Conservation (phyloP, 2,113 vertebrate species). For the Tautogolabrus adspersus region DNA sequence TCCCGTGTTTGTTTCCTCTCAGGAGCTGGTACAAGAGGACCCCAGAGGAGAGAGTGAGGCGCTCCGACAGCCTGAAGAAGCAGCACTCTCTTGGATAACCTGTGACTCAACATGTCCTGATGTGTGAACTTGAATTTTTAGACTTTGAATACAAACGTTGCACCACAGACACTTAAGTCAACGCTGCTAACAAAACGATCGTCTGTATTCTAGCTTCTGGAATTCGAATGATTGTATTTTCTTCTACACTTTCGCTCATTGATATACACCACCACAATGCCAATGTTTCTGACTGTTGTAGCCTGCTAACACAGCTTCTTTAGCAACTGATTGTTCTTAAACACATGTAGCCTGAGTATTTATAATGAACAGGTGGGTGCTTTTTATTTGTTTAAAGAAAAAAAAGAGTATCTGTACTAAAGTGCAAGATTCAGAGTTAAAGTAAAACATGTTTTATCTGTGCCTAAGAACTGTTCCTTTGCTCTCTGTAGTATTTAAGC, state of each 20-base stretch:
- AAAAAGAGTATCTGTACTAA: conserved; percentile 15
- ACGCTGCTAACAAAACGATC: conserved; percentile 46
- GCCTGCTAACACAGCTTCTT: background rate
- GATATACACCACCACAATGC: background rate
- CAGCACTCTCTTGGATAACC: conserved; percentile 81
- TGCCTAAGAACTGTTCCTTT: conserved; percentile 62
- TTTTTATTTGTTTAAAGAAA: too few relatives aligned
- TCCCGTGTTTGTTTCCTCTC: conserved; percentile 8
- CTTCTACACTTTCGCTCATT: conserved; percentile 3
- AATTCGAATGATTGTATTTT: conserved; percentile 49
- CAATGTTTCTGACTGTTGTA: conserved; percentile 22
- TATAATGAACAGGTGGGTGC: background rate
- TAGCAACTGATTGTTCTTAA: conserved; percentile 14
- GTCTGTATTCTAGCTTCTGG: conserved; percentile 14
- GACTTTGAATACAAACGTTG: conserved; percentile 32
- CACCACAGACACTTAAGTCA: conserved; percentile 28
- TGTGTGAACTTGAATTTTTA: conserved; percentile 52
- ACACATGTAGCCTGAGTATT: conserved; percentile 11
- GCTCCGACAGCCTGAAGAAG: conserved; percentile 80
- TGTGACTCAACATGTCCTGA: conserved; percentile 7
- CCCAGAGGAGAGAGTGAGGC: conserved; percentile 79
- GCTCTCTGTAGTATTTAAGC: conserved; percentile 34
- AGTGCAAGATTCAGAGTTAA: conserved; percentile 2
- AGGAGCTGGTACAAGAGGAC: conserved; percentile 83
- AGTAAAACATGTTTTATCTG: conserved; percentile 4